A percentile compares a stretch with the other conserved stretches of the same genome.
Conservation (phyloP, 2,113 vertebrate genomes). For the Leptobrachium ailaonicum region DNA sequence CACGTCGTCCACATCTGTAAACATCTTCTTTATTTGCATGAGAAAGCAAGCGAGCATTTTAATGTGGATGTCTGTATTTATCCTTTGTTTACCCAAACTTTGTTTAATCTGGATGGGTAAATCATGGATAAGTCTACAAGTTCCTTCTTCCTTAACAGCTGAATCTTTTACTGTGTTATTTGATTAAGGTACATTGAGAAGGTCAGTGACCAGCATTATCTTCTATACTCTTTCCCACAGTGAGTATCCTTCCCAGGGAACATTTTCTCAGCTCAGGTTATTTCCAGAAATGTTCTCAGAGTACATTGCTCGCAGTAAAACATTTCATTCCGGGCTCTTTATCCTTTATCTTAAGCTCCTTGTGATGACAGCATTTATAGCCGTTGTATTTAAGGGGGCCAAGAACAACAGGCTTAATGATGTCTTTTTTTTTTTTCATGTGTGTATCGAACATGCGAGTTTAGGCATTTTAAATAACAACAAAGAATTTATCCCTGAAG, state of each 20-base stretch:
- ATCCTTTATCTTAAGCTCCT: constrained; percentile 64
- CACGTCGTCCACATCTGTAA: neutral
- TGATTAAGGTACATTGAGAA: constrained; percentile 68
- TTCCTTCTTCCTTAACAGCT: constrained; percentile 51
- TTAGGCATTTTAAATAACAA: neutral
- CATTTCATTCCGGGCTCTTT: constrained; percentile 69
- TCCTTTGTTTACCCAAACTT: constrained; percentile 34
- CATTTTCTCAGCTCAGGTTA: constrained; percentile 70
- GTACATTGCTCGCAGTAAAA: constrained; percentile 67
- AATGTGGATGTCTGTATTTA: neutral
- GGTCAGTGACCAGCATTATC: constrained; percentile 71
- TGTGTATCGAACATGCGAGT: constrained; percentile 10
- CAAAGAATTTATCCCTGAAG: neutral
- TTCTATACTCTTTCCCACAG: constrained; percentile 71
- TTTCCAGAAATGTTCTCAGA: constrained; percentile 74
- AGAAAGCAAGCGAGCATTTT: constrained; percentile 1
- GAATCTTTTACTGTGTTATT: constrained; percentile 48
- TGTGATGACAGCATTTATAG: constrained; percentile 68
- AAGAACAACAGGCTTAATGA: constrained; percentile 69
- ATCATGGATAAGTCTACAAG: constrained; percentile 53
- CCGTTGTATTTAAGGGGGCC: constrained; percentile 65
- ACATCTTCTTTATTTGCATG: constrained; percentile 3
- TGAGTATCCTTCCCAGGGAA: constrained; percentile 64
- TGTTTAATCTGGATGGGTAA: constrained; percentile 60
- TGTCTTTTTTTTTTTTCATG: constrained; percentile 10